Evolutionary conservation across 2,888 invertebrate genomes (phyloP).

Genomic region (Tanypteryx hageni): DNA sequence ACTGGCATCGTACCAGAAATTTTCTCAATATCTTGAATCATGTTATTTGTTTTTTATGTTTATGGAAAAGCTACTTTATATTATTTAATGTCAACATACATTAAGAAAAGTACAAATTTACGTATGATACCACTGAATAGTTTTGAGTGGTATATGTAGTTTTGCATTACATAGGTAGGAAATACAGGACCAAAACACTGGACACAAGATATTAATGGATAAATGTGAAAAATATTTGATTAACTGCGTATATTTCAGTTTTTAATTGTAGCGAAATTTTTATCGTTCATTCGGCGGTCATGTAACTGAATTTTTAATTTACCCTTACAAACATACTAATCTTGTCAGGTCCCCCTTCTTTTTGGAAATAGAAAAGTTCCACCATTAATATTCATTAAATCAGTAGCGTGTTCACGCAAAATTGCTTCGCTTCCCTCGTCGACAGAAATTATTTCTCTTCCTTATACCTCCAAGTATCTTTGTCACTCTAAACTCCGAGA

Average conservation of each 20-base stretch:
- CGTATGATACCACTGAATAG: neutral
- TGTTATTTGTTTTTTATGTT: too few species aligned
- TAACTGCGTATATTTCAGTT: too few species aligned
- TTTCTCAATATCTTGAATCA: too few species aligned
- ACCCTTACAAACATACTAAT: neutral
- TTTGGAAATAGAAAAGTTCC: neutral
- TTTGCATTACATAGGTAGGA: neutral
- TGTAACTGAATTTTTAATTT: neutral
- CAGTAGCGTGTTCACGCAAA: too few species aligned
- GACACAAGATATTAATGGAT: neutral
- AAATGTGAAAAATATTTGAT: too few species aligned
- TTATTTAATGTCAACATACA: too few species aligned
- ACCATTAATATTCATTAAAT: neutral
- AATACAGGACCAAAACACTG: neutral
- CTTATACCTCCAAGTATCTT: slow-evolving; percentile 29
- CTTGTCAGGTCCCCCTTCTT: neutral
- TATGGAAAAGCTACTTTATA: too few species aligned
- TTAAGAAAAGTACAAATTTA: neutral
- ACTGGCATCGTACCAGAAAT: too few species aligned
- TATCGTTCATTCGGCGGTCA: too few species aligned
- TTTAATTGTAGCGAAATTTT: too few species aligned
- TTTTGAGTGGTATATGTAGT: neutral
- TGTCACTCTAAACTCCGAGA: neutral
- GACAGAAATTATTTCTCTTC: slow-evolving; percentile 11
- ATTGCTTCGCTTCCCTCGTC: neutral